A percentile compares a stretch with the other conserved stretches of the same genome.
These are phyloP conservation scores for Plectus sambesii DNA, from an alignment of 1,140 invertebrate genomes.

Conservation along the genomic window DNA sequence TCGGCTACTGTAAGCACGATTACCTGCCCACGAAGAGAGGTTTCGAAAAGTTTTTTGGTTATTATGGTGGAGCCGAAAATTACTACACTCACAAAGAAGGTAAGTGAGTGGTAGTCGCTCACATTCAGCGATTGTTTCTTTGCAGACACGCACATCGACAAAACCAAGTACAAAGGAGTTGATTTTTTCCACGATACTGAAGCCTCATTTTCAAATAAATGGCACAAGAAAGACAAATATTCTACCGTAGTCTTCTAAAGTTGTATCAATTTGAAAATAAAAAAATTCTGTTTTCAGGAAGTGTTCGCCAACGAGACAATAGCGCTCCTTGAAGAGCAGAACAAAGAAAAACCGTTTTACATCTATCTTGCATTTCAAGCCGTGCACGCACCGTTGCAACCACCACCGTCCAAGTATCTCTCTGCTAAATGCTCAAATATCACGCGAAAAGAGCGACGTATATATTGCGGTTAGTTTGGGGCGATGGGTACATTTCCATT, in stretches of 20 bases:
- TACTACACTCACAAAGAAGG: slow-evolving; percentile 42
- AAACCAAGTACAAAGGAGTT: slow-evolving; percentile 21
- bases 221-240: slow-evolving; percentile 43
- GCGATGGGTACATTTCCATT: no score
- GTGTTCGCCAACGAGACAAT: slow-evolving; percentile 38
- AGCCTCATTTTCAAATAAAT: slow-evolving; percentile 22
- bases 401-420: neutral
- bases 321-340: slow-evolving; percentile 22
- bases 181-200: slow-evolving; percentile 32
- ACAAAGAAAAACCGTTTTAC: slow-evolving; percentile 46
- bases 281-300: slow-evolving; percentile 38
- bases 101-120: no score
- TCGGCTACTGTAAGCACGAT: slow-evolving; percentile 49
- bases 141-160: slow-evolving; percentile 34
- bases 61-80: slow-evolving; percentile 48
- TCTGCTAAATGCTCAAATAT: neutral
- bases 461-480: slow-evolving; percentile 9
- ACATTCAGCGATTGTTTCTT: slow-evolving; percentile 5
- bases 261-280: slow-evolving; percentile 28
- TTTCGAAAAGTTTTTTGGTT: slow-evolving; percentile 52
- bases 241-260: slow-evolving; percentile 45
- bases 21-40: slow-evolving; percentile 50
- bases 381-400: slow-evolving; percentile 48
- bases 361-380: slow-evolving; percentile 51
- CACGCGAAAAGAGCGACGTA: slow-evolving; percentile 2